phyloP scores from a whole-genome alignment of 2,113 vertebrate species.

The Neomonachus schauinslandi region DNA sequence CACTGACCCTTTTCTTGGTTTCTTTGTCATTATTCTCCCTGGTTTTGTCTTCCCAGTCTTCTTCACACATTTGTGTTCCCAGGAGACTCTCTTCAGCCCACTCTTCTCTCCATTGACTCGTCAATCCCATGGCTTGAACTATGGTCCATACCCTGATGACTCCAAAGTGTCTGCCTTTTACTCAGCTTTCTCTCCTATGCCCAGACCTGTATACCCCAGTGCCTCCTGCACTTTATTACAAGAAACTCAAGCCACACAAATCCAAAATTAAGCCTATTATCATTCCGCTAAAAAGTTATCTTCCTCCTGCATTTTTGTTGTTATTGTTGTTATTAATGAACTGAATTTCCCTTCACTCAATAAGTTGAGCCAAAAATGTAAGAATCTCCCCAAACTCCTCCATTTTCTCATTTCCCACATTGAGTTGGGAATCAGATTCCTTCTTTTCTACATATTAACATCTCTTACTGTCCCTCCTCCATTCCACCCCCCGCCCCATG shows the following conservation, averaged over 20 bases:
- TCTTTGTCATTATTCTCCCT: not conserved
- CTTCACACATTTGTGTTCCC: not conserved
- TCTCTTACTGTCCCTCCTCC: not conserved
- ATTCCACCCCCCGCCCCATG: too few species aligned
- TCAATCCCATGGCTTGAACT: not conserved
- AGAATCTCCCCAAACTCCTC: not conserved
- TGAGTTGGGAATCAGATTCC: not conserved
- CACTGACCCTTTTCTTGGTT: not conserved
- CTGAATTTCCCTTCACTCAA: not conserved
- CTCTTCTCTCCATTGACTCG: not conserved
- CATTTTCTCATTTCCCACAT: not conserved
- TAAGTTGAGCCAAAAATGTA: not conserved
- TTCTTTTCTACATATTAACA: not conserved
- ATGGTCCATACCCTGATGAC: not conserved
- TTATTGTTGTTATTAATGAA: not conserved
- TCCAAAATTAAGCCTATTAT: not conserved
- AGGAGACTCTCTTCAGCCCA: not conserved
- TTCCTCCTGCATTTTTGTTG: not conserved
- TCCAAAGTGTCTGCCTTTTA: not conserved
- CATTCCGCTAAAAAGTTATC: not conserved
- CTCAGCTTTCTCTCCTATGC: not conserved
- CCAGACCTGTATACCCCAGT: not conserved
- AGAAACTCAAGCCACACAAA: not conserved
- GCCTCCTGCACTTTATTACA: not conserved
- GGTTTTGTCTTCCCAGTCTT: not conserved